phyloP scores from a whole-genome alignment of 2,113 vertebrate species.

The Sula dactylatra region DNA sequence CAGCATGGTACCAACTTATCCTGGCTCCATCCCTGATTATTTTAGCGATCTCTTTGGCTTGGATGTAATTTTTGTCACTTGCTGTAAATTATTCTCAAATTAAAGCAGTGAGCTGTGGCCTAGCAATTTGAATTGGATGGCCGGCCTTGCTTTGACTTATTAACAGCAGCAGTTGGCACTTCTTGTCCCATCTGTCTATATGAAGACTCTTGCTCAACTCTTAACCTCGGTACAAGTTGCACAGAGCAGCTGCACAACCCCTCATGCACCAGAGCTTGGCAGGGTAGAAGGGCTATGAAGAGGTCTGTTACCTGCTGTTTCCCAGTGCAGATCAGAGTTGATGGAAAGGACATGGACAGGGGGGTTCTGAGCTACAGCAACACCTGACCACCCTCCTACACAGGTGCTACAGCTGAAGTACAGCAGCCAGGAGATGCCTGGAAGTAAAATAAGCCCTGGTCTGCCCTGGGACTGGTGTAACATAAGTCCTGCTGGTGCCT shows the following conservation, averaged over 20 bases:
- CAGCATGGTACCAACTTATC: background rate
- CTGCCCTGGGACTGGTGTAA: background rate
- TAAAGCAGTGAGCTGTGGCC: background rate
- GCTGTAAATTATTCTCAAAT: background rate
- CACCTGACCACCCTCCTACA: background rate
- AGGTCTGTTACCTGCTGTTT: background rate
- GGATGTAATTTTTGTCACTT: background rate
- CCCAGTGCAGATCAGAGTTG: background rate
- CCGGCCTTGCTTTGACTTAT: background rate
- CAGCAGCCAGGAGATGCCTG: background rate
- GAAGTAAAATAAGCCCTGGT: background rate
- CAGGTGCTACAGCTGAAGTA: background rate
- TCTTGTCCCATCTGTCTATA: background rate
- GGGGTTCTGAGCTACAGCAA: background rate
- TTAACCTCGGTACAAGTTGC: background rate
- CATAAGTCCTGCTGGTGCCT: background rate
- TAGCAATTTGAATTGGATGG: background rate
- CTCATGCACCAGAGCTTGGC: background rate
- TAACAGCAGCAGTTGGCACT: background rate
- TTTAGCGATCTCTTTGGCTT: background rate
- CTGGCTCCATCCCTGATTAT: background rate
- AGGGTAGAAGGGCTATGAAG: background rate
- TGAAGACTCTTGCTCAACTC: background rate
- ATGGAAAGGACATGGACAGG: accelerated
- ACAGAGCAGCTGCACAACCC: background rate